Evolutionary conservation across 2,888 invertebrate genomes (phyloP), one percentile per base, ranked within the genome.

Genomic region (Tetheella fluctuosa): DNA sequence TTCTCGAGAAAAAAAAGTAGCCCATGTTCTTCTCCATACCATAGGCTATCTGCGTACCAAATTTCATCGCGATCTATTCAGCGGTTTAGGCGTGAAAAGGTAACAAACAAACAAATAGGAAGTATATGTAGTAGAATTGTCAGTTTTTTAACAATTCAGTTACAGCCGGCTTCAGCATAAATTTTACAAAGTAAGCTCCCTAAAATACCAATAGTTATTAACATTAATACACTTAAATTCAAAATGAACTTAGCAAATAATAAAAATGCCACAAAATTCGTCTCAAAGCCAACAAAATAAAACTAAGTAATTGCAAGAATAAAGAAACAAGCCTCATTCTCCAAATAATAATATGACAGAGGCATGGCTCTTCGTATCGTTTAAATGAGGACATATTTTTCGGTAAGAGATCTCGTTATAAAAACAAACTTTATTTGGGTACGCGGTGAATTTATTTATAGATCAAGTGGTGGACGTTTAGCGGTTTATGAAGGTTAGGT

Each of bases 341-440:
- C n/a, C 10, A n/a, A 48, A 48, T 48, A 7, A 48, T 48, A 48
- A 20, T 48, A 48, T 48, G 48, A 48, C 17, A 2, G 42, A 42
- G 48, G 10, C 48, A 34, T 48, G 48, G 7, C 6, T 20, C 10
- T 20, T 10, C 48, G 48, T 48, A 48, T 48, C 48, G 20, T 48
- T 48, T 48, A 48, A 39, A 48, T 48, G 48, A 48, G 48, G 48
- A 48, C 20, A 20, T 20, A 48, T 48, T 48, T 48, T 48, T 48
- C 20, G 48, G 48, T 48, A 20, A 48, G 17, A 3, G 48, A 48
- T 20, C 48, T 48, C 20, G 48, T 48, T 48, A 48, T 48, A 48
- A 48, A 48, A 48, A 48, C 48, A 48, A 48, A 48, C 17, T 48
- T 48, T 48, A 48, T 20, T 48, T 48, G 48, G 48, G 20, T 0